Base-by-base conservation (phyloP, 2,888 invertebrate species). In the Euproctis similis region DNA sequence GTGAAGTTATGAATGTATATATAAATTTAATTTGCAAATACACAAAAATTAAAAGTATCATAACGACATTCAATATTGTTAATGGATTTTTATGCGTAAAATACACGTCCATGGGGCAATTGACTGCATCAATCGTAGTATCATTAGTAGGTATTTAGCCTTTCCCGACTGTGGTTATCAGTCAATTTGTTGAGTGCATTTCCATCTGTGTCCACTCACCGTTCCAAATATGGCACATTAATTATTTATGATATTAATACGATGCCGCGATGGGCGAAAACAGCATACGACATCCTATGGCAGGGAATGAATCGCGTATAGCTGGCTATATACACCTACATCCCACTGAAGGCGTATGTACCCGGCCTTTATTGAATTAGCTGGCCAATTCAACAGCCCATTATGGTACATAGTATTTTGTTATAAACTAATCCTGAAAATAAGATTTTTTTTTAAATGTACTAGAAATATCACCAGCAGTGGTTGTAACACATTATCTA, bases 141-240 rank as follows among this genome's bases (percentile, higher is more conserved):
- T 80, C 77, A 82, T 81, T 81, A 81, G 74, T 75, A 64, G 73
- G 66, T 76, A 82, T 80, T 81, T 81, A 80, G 78, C 74, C 75
- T 78, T 80, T 77, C 67, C 69, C 61, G 67, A 65, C 63, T 82
- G 84, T 67, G 82, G 82, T 81, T 73, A 71, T 59, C 73, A 76
- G 80, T 80, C 80, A 82, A 84, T 82, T 82, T 80, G 73, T 53
- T 64, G 78, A 78, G 71, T 77, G 77, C 74, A 77, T 78, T 77
- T 72, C 67, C 70, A 76, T 72, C 74, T 68, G 67, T 54, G 59
- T 54, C 65, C 77, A 67, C 69, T 73, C 72, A 60, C 44, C 60
- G 58, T 41, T 53, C 58, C 67, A 65, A 74, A 80, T 77, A 67
- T 68, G 65, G 56, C 59, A 59, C 63, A 77, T 82, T 74, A 73